These are phyloP conservation scores for Danionella dracula DNA, from an alignment of 2,797 vertebrate species.

Conservation along the genomic window DNA sequence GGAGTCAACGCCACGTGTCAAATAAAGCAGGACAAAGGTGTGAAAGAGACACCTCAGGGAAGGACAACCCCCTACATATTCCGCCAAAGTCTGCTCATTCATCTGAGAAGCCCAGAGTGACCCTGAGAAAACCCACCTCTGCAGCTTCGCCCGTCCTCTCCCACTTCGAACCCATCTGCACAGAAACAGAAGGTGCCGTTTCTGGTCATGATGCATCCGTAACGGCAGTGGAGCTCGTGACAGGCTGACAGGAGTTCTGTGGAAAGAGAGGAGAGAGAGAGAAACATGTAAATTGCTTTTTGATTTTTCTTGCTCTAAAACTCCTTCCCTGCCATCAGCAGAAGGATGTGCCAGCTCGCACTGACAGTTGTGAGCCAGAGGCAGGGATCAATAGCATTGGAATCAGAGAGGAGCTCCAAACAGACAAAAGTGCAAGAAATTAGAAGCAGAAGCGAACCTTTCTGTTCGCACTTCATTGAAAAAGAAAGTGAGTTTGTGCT, in stretches of 20 bases:
- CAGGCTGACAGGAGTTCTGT: slow-evolving; percentile 87
- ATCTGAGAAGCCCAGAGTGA: not conserved
- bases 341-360: slow-evolving; percentile 12
- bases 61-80: not conserved
- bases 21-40: slow-evolving; percentile 21
- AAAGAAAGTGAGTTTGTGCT: slow-evolving; percentile 5
- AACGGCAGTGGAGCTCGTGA: slow-evolving; percentile 84
- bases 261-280: slow-evolving; percentile 26
- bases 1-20: slow-evolving; percentile 35
- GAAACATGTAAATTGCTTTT: slow-evolving; percentile 53
- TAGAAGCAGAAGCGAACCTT: slow-evolving; percentile 33
- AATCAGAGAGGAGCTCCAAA: slow-evolving; percentile 39
- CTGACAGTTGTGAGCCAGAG: slow-evolving; percentile 39
- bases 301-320: slow-evolving; percentile 36
- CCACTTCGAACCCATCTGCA: slow-evolving; percentile 83
- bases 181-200: slow-evolving; percentile 90
- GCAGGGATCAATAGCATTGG: slow-evolving; percentile 39
- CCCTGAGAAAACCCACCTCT: slow-evolving; percentile 71
- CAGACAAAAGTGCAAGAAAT: slow-evolving; percentile 35
- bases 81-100: not conserved
- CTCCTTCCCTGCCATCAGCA: slow-evolving; percentile 35
- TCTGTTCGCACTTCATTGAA: slow-evolving; percentile 25
- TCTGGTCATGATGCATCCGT: slow-evolving; percentile 85
- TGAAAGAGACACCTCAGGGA: slow-evolving; percentile 26
- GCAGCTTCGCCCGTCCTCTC: slow-evolving; percentile 82